Evolutionary conservation across 2,888 invertebrate species (phyloP).

Genomic region (Andrena chrysosceles): DNA sequence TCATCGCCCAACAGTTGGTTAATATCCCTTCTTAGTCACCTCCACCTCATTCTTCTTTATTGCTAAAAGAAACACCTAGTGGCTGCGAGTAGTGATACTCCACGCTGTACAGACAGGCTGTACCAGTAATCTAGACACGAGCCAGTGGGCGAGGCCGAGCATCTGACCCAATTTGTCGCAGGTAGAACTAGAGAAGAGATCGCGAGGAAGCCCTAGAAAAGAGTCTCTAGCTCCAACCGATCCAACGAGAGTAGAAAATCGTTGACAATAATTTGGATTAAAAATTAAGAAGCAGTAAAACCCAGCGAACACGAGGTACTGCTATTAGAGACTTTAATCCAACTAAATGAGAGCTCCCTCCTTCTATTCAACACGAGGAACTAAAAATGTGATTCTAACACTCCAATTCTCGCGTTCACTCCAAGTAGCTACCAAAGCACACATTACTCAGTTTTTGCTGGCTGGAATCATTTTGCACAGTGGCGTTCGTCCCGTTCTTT

Average conservation of each 20-base stretch:
- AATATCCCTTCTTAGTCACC: too few species aligned
- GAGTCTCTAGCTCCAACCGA: not conserved
- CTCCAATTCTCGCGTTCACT: too few species aligned
- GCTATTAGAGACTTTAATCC: not conserved
- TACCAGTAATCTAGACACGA: constrained; percentile 12
- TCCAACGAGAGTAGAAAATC: constrained; percentile 16
- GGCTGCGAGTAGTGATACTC: not conserved
- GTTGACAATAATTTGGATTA: not conserved
- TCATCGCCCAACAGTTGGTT: too few species aligned
- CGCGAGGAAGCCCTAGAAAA: constrained; percentile 27
- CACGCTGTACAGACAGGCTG: not conserved
- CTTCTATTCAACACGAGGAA: too few species aligned
- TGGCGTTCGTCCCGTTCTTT: not conserved
- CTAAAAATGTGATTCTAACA: too few species aligned
- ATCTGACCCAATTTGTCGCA: constrained; percentile 41
- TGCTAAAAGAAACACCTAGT: too few species aligned
- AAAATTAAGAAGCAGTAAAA: not conserved
- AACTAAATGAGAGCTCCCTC: too few species aligned
- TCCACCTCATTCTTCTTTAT: too few species aligned
- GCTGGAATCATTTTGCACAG: not conserved
- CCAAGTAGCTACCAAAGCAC: too few species aligned
- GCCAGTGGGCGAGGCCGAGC: constrained; percentile 41
- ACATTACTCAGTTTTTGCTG: too few species aligned
- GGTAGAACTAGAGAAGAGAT: constrained; percentile 37
- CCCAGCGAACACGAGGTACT: not conserved